Evolutionary conservation across 2,113 vertebrate genomes (phyloP), one percentile per base, ranked within the genome.

Genomic region (Cebidichthys violaceus): DNA sequence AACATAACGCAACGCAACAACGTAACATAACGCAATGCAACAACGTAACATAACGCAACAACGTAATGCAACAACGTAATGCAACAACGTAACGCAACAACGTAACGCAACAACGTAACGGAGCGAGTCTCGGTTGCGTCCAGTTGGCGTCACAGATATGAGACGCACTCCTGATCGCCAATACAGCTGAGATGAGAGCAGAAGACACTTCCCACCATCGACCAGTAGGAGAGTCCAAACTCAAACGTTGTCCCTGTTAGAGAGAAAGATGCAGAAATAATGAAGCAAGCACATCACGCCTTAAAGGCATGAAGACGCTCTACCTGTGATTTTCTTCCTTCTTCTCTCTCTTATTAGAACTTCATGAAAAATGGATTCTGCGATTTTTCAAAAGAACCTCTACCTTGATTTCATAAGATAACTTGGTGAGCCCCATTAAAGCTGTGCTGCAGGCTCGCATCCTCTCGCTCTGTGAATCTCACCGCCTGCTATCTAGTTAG

Each of bases 131-230:
- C 20, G 5, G 13, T 43, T 17, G 29, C 31, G 1, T 35, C 24
- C 10, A 13, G 31, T 54, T 24, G 47, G 27, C 22, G 47, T 69
- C 29, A 57, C 37, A 39, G 59, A 47, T 47, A 24, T 9, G 27
- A 54, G 33, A 39, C 27, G 20, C 52, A 20, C 71, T 50, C n/a
- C 57, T 45, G 52, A 70, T 10, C 59, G 39, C 9, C 29, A 65
- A 1, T 13, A n/a, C 14, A 64, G 62, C 50, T 33, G 77, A 74
- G 37, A 70, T 33, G 50, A 64, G 33, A 61, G 70, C 72, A 66
- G 59, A 74, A 18, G 57, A 70, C 57, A 45, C 45, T 66, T 74
- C 61, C 69, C 55, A 74, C 50, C 41, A 61, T 54, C 55, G 74
- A 31, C 66, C 66, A 55, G 66, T 22, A 47, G 0, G 37, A 64